Base-by-base conservation (phyloP, 1,140 invertebrate species). In the Tribolium madens region DNA sequence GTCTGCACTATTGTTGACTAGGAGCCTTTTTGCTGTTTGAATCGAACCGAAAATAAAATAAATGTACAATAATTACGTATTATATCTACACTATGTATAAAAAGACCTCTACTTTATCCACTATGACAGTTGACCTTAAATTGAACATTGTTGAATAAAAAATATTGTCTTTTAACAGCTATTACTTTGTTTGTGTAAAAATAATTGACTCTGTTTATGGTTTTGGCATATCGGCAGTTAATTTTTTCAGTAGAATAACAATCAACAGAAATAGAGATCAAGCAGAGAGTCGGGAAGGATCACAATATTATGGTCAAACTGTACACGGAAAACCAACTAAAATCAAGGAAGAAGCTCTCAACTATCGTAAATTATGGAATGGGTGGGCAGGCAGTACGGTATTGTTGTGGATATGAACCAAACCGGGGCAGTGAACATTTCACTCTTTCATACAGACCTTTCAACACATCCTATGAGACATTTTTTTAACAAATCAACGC, bases 171-270 rank as follows among this genome's bases (percentile, higher is more conserved):
- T 76, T 52, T 42, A 73, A 73, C 57, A 68, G 69, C 70, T 74
- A 73, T 77, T 64, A 50, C 33, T 47, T 53, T 73, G 52, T 73
- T 17, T 75, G 21, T 75, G 42, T 74, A 73, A 46, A 74, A 78
- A 75, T 78, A 73, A 75, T 75, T 78, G 77, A 75, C 73, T 46
- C 52, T 47, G 50, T 79, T 26, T 79, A 52, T 42, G 36, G 48
- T 53, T 79, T 79, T 79, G 77, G 77, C 77, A 79, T 76, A 47
- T 69, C 46, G 77, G 77, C 74, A 77, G 68, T 80, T 71, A 46
- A 57, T 26, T 26, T 26, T 5, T 4, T 26, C 21, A 26, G n/a
- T 2, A 26, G 21, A 26, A 2, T 26, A 72, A 72, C 70, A 46
- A 50, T 46, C 70, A 52, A 72, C 36, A 15, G 17, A 15, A 9